Evolutionary conservation across 2,797 vertebrate species (phyloP).

Genomic region (Catostomus latipinnis): DNA sequence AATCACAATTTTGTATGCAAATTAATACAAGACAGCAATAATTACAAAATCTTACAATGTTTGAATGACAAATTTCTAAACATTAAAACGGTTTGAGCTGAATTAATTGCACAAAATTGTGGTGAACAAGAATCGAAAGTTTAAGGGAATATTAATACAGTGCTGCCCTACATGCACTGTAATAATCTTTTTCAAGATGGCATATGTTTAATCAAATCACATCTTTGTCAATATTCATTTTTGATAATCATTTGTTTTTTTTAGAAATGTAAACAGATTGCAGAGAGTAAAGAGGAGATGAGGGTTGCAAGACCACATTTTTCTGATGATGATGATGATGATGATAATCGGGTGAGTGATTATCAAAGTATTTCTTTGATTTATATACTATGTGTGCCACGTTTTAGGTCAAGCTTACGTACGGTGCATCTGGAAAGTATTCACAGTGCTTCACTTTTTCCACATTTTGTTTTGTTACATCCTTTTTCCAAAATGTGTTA

Average conservation of each 20-base stretch:
- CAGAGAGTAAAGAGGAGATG: conserved; percentile 97
- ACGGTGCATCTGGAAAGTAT: too few relatives aligned
- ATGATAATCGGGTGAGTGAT: conserved; percentile 77
- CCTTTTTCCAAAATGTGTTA: too few relatives aligned
- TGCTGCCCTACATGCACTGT: neutral
- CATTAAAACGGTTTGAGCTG: too few relatives aligned
- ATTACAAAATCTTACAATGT: too few relatives aligned
- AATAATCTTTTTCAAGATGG: neutral
- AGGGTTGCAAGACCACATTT: conserved; percentile 90
- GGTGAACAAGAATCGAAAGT: too few relatives aligned
- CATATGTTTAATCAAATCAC: conserved; percentile 78
- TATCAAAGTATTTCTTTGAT: neutral
- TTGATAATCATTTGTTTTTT: conserved; percentile 59
- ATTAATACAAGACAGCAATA: too few relatives aligned
- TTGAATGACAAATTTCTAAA: too few relatives aligned
- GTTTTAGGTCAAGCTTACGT: neutral
- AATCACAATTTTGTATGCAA: too few relatives aligned
- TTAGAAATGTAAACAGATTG: conserved; percentile 99
- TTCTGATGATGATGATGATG: conserved; percentile 68
- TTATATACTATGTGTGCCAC: neutral
- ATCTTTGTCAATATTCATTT: neutral
- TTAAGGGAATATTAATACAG: too few relatives aligned
- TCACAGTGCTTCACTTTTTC: too few relatives aligned
- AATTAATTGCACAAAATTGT: too few relatives aligned
- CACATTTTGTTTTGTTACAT: too few relatives aligned